Conservation (phyloP, 1,140 invertebrate genomes). For the Daktulosphaira vitifoliae region DNA sequence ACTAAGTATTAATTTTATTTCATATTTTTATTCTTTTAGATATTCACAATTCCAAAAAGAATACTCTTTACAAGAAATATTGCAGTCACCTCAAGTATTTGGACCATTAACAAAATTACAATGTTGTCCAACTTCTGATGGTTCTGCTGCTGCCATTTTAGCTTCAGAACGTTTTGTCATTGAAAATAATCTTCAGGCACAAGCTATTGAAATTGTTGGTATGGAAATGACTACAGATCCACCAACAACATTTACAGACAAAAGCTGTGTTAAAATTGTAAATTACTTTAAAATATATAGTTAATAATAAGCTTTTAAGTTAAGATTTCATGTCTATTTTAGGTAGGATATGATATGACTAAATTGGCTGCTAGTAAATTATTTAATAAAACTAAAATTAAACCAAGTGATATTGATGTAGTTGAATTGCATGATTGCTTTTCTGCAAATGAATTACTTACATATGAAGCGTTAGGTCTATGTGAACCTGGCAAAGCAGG, state of each 20-base stretch:
- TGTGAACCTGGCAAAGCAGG: conserved; percentile 84
- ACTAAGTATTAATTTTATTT: too few relatives aligned
- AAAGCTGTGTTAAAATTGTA: conserved; percentile 80
- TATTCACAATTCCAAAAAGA: conserved; percentile 87
- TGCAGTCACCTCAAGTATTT: conserved; percentile 73
- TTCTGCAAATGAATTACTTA: conserved; percentile 93
- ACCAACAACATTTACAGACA: conserved; percentile 70
- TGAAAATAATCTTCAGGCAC: conserved; percentile 65
- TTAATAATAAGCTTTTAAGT: too few relatives aligned
- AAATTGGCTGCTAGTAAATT: conserved; percentile 68
- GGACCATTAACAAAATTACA: conserved; percentile 89
- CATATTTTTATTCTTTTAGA: conserved; percentile 46
- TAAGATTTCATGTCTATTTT: conserved; percentile 39
- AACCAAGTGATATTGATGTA: conserved; percentile 78
- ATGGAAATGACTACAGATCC: conserved; percentile 95
- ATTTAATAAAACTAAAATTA: conserved; percentile 68
- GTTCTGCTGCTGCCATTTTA: conserved; percentile 81
- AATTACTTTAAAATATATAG: too few relatives aligned
- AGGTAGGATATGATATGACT: conserved; percentile 94
- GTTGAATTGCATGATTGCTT: conserved; percentile 99
- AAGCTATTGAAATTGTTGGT: conserved; percentile 88
- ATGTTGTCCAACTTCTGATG: conserved; percentile 96
- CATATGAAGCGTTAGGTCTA: conserved; percentile 92
- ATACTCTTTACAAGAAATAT: conserved; percentile 81
- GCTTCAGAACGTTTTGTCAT: conserved; percentile 86